Percentiles rank a stretch among this genome's conserved stretches.
Conservation (phyloP, 2,113 vertebrate genomes). For the Sinocyclocheilus maitianheensis region DNA sequence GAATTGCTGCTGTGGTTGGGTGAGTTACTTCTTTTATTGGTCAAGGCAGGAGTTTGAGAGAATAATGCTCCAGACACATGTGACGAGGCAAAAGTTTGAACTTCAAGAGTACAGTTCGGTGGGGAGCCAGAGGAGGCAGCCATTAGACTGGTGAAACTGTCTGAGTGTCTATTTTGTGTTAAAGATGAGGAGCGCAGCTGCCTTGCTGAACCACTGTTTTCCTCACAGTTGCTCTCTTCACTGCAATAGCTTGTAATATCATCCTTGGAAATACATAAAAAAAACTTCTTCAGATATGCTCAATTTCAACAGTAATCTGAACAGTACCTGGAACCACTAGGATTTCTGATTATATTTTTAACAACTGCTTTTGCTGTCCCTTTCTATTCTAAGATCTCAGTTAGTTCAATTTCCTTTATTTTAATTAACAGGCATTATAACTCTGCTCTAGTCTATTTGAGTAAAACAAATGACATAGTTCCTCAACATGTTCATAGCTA, state of each 20-base stretch:
- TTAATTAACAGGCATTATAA: too few species aligned
- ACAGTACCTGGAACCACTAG: too few species aligned
- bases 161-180: too few species aligned
- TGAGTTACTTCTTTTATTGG: neutral
- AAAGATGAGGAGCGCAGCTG: neutral
- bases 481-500: too few species aligned
- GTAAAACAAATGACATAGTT: too few species aligned
- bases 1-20: slow-evolving; percentile 1
- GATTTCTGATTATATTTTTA: too few species aligned
- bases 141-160: neutral
- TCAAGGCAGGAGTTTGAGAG: slow-evolving; percentile 1
- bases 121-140: neutral
- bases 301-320: too few species aligned
- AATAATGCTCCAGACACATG: neutral
- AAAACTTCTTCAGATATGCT: neutral
- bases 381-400: too few species aligned
- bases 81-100: neutral
- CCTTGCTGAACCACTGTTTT: neutral
- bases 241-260: neutral
- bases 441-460: too few species aligned
- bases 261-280: neutral
- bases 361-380: too few species aligned
- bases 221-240: neutral
- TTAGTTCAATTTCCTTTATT: too few species aligned
- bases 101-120: neutral